Base-by-base conservation (phyloP, 2,888 invertebrate genomes). In the Carpatolechia fugitivella region DNA sequence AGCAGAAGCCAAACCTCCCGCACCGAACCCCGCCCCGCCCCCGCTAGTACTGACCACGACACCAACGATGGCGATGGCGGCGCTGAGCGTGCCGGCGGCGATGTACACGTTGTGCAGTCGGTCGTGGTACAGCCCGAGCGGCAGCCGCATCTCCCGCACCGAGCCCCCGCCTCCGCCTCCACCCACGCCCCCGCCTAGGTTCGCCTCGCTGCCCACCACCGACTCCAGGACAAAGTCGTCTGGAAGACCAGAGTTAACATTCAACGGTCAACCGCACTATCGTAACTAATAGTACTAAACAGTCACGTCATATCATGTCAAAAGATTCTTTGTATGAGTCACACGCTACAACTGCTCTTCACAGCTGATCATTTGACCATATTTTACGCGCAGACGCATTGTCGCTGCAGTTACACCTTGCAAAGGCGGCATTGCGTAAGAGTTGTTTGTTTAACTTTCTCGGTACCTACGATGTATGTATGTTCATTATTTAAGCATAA, bases 41-140 rank as follows among this genome's bases (percentile, higher is more conserved):
- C 74, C 33, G 14, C 87, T 35, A 4, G n/a, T 35, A 20, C 51
- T 50, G 2, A 95, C 95, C 82, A 95, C 94, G 60, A 94, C 89
- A 49, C 93, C 92, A 52, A 95, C 95, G 69, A 95, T 93, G 59
- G 94, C 91, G 57, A 95, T 92, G 52, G 95, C 95, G 44, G 94
- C 93, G 36, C 94, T 93, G 59, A 95, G 91, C 7, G 95, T 95
- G 52, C 95, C 95, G 24, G 94, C 94, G 8, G 95, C 95, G 68
- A 95, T 94, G 83, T 95, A 95, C 67, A 95, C 93, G 81, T 94
- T 95, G 85, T 95, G 95, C 59, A 93, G 85, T 40, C 93, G 91
- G 72, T 93, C 92, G 71, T 93, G 90, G 77, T 92, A 92, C 57
- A 92, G 80, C 0, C 92, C 90, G 54, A 93, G 84, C 60, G 93